Conservation (phyloP, 2,888 invertebrate species). For the Yponomeuta malinellus region DNA sequence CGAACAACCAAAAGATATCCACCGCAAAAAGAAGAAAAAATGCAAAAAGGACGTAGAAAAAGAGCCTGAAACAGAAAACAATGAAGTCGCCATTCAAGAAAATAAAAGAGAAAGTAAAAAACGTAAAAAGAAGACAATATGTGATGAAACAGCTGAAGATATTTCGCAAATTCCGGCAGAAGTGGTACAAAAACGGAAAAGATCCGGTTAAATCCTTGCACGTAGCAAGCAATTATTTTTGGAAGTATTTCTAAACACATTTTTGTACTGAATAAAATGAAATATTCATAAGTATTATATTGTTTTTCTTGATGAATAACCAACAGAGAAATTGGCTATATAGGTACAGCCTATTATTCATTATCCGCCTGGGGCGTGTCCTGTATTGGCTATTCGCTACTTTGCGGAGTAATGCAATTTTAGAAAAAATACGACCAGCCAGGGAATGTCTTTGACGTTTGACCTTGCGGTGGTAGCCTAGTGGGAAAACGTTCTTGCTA, state of each 20-base stretch:
- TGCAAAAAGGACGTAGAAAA: constrained; percentile 36
- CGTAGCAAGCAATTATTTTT: not conserved
- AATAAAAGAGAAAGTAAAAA: constrained; percentile 19
- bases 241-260: not conserved
- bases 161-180: not conserved
- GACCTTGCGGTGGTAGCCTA: too few relatives aligned
- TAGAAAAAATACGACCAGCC: too few relatives aligned
- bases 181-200: not conserved
- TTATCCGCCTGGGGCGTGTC: too few relatives aligned
- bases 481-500: too few relatives aligned
- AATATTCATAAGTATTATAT: not conserved
- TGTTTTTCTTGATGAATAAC: not conserved
- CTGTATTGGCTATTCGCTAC: too few relatives aligned
- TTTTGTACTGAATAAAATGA: not conserved
- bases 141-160: not conserved
- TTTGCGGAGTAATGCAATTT: too few relatives aligned
- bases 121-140: constrained; percentile 10
- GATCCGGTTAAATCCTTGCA: not conserved
- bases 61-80: constrained; percentile 26
- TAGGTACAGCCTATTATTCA: too few relatives aligned
- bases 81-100: constrained; percentile 16
- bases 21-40: constrained; percentile 26
- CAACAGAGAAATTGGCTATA: too few relatives aligned
- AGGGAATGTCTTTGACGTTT: too few relatives aligned
- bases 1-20: constrained; percentile 27